phyloP scores from a whole-genome alignment of 2,113 vertebrate species.

The Bufo bufo region DNA sequence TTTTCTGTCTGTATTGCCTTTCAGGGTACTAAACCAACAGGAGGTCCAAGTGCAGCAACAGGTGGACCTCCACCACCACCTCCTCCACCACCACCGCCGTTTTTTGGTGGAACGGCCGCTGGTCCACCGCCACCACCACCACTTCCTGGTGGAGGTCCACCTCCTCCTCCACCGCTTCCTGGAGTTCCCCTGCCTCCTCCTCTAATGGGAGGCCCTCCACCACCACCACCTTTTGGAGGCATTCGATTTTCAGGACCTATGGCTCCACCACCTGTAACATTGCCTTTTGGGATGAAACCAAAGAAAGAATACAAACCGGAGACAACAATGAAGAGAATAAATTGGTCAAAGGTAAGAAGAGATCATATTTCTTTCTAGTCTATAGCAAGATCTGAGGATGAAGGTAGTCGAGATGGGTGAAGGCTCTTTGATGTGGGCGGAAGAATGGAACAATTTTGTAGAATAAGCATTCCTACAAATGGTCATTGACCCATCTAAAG shows the following conservation, averaged over 20 bases:
- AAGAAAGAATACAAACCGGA: slow-evolving; percentile 93
- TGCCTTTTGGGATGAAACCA: slow-evolving; percentile 89
- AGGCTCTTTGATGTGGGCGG: too few relatives aligned
- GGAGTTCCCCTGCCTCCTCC: slow-evolving; percentile 73
- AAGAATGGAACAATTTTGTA: too few relatives aligned
- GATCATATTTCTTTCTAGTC: neutral
- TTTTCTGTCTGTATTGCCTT: slow-evolving; percentile 46
- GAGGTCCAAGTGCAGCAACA: slow-evolving; percentile 57
- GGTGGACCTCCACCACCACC: slow-evolving; percentile 67
- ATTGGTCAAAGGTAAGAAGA: slow-evolving; percentile 95
- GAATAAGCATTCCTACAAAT: too few relatives aligned
- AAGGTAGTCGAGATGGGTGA: neutral
- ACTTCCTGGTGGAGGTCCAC: slow-evolving; percentile 68
- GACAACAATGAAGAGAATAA: slow-evolving; percentile 89
- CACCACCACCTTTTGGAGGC: slow-evolving; percentile 65
- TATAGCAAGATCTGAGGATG: neutral
- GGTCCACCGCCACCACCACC: slow-evolving; percentile 68
- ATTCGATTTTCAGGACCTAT: slow-evolving; percentile 55
- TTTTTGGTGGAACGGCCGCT: slow-evolving; percentile 61
- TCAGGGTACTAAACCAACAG: slow-evolving; percentile 70
- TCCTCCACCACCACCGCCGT: slow-evolving; percentile 71
- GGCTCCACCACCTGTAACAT: slow-evolving; percentile 30
- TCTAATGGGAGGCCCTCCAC: slow-evolving; percentile 64
- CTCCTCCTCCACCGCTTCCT: slow-evolving; percentile 73
- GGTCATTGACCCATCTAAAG: too few relatives aligned